Percentiles rank a stretch among this genome's conserved stretches.
Evolutionary conservation across 2,888 invertebrate species (phyloP).

Genomic region (Metalampra italica): DNA sequence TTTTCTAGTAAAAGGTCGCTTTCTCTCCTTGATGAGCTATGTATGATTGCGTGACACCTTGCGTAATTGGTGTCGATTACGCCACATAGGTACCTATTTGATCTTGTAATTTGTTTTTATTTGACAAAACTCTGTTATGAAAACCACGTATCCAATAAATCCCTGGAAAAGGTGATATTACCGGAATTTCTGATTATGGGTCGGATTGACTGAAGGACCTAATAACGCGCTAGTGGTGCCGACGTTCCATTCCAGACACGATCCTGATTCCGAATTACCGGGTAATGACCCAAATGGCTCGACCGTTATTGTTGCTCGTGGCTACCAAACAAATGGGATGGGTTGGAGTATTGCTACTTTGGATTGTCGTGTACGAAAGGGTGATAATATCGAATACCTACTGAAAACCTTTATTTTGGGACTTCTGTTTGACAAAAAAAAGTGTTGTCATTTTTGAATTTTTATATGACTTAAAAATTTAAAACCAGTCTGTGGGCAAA

Average conservation of each 20-base stretch:
- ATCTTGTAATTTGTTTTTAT: too few relatives aligned
- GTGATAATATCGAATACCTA: neutral
- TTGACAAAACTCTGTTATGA: too few relatives aligned
- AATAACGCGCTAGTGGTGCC: constrained; percentile 4
- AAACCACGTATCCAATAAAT: too few relatives aligned
- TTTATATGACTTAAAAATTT: too few relatives aligned
- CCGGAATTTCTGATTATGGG: constrained; percentile 13
- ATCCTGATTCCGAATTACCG: constrained; percentile 13
- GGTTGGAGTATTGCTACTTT: neutral
- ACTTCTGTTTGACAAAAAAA: neutral
- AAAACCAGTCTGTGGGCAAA: too few relatives aligned
- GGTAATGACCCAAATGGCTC: constrained; percentile 6
- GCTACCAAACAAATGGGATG: neutral
- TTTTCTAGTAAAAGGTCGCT: too few relatives aligned
- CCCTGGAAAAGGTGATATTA: neutral
- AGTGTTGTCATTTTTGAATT: too few relatives aligned
- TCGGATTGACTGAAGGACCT: neutral
- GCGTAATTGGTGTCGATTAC: too few relatives aligned
- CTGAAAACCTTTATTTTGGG: neutral
- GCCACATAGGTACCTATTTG: too few relatives aligned
- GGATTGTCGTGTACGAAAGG: neutral
- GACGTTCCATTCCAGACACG: constrained; percentile 8
- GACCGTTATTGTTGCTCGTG: neutral
- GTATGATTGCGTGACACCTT: too few relatives aligned
- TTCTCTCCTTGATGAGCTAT: too few relatives aligned